Conservation (phyloP, 2,113 vertebrate genomes). For the Gulo gulo region DNA sequence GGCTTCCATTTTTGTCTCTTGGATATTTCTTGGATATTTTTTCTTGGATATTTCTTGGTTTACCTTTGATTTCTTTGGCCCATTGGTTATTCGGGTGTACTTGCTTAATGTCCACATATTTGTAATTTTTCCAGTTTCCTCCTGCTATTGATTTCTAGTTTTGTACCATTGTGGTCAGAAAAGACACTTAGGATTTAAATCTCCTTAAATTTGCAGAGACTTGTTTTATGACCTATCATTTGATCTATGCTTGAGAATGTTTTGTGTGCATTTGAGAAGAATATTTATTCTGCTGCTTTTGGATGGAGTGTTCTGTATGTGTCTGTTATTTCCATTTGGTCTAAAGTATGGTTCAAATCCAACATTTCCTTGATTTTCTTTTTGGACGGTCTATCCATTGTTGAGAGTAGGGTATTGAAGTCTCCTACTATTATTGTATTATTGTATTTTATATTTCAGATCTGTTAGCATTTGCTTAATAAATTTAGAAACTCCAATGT, state of each 20-base stretch:
- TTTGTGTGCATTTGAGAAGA: slow-evolving; percentile 1
- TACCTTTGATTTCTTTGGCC: background rate
- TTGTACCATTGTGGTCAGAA: background rate
- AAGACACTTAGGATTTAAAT: background rate
- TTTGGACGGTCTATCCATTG: background rate
- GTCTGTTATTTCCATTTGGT: background rate
- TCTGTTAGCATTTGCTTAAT: background rate
- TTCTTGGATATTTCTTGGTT: background rate
- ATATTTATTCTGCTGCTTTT: background rate
- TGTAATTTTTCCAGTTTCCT: background rate
- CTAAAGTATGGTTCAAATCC: background rate
- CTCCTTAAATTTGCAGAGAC: background rate
- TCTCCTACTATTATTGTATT: background rate
- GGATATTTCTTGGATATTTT: background rate
- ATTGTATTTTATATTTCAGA: background rate
- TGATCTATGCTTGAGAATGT: background rate
- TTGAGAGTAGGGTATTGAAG: background rate
- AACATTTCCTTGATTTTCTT: background rate
- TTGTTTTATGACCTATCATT: background rate
- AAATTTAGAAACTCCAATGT: background rate
- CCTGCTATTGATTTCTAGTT: background rate
- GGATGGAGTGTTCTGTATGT: background rate
- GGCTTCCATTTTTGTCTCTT: background rate
- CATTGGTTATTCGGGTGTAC: background rate
- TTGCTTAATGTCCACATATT: background rate